Conservation (phyloP, 1,140 invertebrate genomes). For the Palaemon carinicauda region DNA sequence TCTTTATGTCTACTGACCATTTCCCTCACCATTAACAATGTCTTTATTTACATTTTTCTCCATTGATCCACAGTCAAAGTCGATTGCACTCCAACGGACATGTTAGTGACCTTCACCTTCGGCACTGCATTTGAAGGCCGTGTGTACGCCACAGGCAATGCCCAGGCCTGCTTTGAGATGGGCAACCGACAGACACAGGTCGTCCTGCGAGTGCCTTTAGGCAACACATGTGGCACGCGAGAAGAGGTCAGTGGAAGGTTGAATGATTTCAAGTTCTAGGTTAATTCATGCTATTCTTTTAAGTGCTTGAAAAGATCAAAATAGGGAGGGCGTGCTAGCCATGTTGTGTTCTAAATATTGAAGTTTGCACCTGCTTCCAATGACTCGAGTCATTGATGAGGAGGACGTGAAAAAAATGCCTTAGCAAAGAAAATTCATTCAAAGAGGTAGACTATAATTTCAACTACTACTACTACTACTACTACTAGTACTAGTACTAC, state of each 20-base stretch:
- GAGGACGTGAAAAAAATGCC: too few relatives aligned
- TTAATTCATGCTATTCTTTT: too few relatives aligned
- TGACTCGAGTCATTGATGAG: too few relatives aligned
- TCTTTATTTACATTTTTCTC: neutral
- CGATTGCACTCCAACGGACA: slow-evolving; percentile 68
- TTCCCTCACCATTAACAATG: neutral
- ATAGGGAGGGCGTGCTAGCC: slow-evolving; percentile 61
- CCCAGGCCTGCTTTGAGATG: slow-evolving; percentile 68
- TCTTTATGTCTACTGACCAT: neutral
- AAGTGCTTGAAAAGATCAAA: too few relatives aligned
- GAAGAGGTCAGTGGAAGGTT: slow-evolving; percentile 62
- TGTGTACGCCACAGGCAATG: slow-evolving; percentile 69
- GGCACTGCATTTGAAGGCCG: slow-evolving; percentile 67
- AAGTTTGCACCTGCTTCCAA: too few relatives aligned
- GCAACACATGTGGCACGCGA: slow-evolving; percentile 67
- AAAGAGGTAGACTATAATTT: too few relatives aligned
- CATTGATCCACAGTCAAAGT: slow-evolving; percentile 68
- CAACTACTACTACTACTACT: too few relatives aligned
- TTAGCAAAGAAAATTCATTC: too few relatives aligned
- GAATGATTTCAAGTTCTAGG: too few relatives aligned
- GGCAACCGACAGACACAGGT: slow-evolving; percentile 67
- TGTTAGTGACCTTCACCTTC: slow-evolving; percentile 68
- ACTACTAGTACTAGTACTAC: too few relatives aligned
- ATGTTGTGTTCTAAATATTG: too few relatives aligned
- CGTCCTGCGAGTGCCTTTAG: slow-evolving; percentile 67